These are phyloP conservation scores for Steatornis caripensis DNA, from an alignment of 2,113 vertebrate genomes.

Conservation along the genomic window DNA sequence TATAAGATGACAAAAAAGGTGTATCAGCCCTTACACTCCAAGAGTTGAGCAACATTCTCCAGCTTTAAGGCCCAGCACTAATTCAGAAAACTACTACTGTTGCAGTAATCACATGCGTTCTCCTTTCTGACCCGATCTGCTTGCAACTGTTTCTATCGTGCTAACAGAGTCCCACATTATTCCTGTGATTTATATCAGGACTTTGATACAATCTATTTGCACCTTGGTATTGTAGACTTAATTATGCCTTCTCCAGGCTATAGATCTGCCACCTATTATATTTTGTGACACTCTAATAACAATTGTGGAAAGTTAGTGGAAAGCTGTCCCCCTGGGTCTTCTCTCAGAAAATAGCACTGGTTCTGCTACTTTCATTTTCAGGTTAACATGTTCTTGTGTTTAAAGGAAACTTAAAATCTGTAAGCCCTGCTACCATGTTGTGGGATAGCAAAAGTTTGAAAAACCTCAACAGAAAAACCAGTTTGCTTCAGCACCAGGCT, in stretches of 20 bases:
- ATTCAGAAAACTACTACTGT: neutral
- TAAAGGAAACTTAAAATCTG: neutral
- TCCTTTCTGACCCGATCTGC: neutral
- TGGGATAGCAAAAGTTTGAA: neutral
- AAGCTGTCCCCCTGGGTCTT: neutral
- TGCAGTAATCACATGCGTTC: neutral
- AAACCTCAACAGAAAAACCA: neutral
- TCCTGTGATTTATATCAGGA: neutral
- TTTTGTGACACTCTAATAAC: neutral
- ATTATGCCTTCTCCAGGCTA: neutral
- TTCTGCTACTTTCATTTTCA: neutral
- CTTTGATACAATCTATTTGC: neutral
- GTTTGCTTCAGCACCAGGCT: neutral
- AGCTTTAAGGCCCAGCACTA: neutral
- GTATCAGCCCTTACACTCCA: neutral
- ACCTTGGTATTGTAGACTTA: neutral
- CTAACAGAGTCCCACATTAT: neutral
- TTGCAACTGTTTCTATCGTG: neutral
- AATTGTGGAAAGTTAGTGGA: neutral
- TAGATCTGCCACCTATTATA: neutral
- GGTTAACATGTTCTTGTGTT: neutral
- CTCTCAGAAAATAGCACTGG: neutral
- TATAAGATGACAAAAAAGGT: neutral
- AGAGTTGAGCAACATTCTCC: neutral
- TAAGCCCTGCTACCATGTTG: neutral